Conservation (phyloP, 2,888 invertebrate species). For the Agrochola circellaris region DNA sequence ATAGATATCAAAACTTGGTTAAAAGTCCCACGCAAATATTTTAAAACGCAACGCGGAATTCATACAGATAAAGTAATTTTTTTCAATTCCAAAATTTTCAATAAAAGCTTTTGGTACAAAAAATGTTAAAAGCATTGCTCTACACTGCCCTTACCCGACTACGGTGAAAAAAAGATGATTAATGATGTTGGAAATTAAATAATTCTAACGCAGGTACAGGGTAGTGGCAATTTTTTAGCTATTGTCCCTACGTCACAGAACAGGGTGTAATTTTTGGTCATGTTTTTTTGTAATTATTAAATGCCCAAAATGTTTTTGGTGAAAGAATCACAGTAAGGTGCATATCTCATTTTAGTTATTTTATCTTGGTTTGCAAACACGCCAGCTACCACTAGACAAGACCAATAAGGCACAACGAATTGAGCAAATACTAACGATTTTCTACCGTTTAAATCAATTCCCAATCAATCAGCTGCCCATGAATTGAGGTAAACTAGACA, state of each 20-base stretch:
- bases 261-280: conserved; percentile 26
- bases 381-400: neutral
- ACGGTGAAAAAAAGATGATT: conserved; percentile 87
- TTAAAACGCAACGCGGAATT: conserved; percentile 34
- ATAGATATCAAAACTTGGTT: neutral
- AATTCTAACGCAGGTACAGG: conserved; percentile 83
- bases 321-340: neutral
- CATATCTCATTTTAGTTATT: neutral
- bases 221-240: conserved; percentile 80
- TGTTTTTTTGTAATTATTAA: conserved; percentile 40
- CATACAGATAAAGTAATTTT: conserved; percentile 29
- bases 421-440: conserved; percentile 19
- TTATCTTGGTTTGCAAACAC: neutral
- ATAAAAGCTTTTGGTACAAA: conserved; percentile 70
- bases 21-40: conserved; percentile 29
- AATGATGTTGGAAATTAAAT: conserved; percentile 87
- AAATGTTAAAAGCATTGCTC: conserved; percentile 84
- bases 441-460: conserved; percentile 37
- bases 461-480: conserved; percentile 23
- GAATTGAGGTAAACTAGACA: conserved; percentile 53
- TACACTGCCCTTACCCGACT: conserved; percentile 79
- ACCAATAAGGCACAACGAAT: conserved; percentile 44
- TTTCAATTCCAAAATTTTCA: conserved; percentile 52
- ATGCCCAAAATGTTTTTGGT: neutral
- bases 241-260: conserved; percentile 54